These are phyloP conservation scores for Chiridota heheva DNA, from an alignment of 35 echinoderm and acorn worm genomes.

Conservation along the genomic window DNA sequence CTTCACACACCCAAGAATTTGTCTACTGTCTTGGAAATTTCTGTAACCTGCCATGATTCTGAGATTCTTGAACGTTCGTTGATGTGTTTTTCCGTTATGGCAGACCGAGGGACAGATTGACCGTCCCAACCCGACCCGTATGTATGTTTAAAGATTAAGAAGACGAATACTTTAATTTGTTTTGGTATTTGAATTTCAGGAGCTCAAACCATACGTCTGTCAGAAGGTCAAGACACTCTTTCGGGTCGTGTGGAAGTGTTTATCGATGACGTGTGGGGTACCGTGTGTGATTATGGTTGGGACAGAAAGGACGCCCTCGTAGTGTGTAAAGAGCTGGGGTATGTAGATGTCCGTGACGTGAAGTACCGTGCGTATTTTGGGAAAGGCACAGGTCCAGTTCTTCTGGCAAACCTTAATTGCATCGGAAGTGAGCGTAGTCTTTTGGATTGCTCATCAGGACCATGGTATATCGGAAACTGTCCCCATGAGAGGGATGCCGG, in stretches of 20 bases:
- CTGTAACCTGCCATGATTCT: no score
- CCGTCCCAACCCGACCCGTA: no score
- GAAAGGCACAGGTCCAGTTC: slow-evolving; percentile 31
- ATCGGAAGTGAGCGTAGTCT: slow-evolving; percentile 38
- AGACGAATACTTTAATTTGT: no score
- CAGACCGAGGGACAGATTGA: no score
- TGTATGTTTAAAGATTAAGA: no score
- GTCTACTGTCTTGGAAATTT: no score
- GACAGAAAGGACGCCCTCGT: slow-evolving; percentile 38
- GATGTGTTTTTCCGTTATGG: no score
- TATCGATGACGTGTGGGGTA: slow-evolving; percentile 41
- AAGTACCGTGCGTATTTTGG: slow-evolving; percentile 15
- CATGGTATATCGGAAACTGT: slow-evolving; percentile 6
- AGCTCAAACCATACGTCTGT: slow-evolving; percentile 42
- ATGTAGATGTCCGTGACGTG: slow-evolving; percentile 1
- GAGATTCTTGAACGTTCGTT: no score
- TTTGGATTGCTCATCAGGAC: slow-evolving; percentile 26
- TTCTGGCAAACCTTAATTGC: slow-evolving; percentile 36
- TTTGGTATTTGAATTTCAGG: no score
- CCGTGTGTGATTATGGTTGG: slow-evolving; percentile 43
- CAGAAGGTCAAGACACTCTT: slow-evolving; percentile 1
- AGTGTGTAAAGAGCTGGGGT: slow-evolving; percentile 49
- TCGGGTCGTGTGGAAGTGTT: slow-evolving; percentile 57
- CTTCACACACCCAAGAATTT: no score
- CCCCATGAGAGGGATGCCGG: slow-evolving; percentile 48